Base-by-base conservation (phyloP, 2,888 invertebrate species). In the Girardia tigrina region DNA sequence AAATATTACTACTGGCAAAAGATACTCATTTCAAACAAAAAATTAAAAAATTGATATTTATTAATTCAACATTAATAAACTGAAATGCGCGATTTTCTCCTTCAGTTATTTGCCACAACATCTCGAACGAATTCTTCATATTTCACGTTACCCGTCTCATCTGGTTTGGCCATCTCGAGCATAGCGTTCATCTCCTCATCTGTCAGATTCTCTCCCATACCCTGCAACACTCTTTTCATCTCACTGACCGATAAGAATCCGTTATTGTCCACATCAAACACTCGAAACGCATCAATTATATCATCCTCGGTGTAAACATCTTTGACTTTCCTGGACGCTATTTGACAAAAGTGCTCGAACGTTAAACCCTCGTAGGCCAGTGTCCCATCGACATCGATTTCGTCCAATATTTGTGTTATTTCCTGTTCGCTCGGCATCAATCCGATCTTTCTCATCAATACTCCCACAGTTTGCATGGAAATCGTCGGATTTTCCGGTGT, bases 41-140 rank as follows among this genome's bases (percentile, higher is more conserved):
- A n/a, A n/a, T n/a, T n/a, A n/a, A n/a, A n/a, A n/a, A n/a, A n/a
- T n/a, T n/a, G n/a, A n/a, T n/a, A n/a, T n/a, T n/a, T n/a, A n/a
- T n/a, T n/a, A n/a, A n/a, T n/a, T n/a, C n/a, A n/a, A n/a, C n/a
- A n/a, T n/a, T n/a, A n/a, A n/a, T n/a, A n/a, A n/a, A n/a, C n/a
- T n/a, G n/a, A n/a, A n/a, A n/a, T n/a, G n/a, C n/a, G n/a, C n/a
- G n/a, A n/a, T n/a, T n/a, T n/a, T n/a, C n/a, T n/a, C n/a, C n/a
- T n/a, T n/a, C n/a, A n/a, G n/a, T 56, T 56, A 56, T 56, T 12
- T 36, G 70, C 76, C 26, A 28, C 26, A 72, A 75, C 75, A n/a
- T 73, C 26, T 12, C 27, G 73, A n/a, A 75, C 75, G 75, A 75
- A 75, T 23, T 75, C 76, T 28, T 75, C 74, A 42, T 75, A 75